Evolutionary conservation across 2,797 vertebrate species (phyloP).

Genomic region (Manis javanica): DNA sequence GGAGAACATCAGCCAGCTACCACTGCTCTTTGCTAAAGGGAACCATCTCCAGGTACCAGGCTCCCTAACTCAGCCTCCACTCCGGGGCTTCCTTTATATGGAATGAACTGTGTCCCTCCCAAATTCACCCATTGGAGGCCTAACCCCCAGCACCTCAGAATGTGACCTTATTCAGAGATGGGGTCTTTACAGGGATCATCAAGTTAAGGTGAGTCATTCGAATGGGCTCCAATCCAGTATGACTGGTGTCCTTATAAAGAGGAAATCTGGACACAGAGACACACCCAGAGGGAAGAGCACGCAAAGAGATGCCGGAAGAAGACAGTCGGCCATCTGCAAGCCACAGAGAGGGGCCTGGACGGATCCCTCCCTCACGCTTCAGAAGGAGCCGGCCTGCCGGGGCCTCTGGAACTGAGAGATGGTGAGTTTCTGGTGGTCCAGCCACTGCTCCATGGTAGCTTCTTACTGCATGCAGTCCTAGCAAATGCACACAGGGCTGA

Average conservation of each 20-base stretch:
- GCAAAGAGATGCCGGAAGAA: neutral
- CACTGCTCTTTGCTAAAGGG: neutral
- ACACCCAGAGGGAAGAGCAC: accelerated
- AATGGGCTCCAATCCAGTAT: neutral
- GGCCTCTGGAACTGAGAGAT: neutral
- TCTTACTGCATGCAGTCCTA: neutral
- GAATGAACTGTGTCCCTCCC: too few relatives aligned
- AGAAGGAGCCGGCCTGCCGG: neutral
- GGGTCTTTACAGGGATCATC: neutral
- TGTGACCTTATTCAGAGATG: neutral
- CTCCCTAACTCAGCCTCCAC: neutral
- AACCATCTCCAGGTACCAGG: neutral
- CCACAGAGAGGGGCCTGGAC: neutral
- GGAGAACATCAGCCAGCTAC: neutral
- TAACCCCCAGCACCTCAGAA: neutral
- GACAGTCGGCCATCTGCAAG: neutral
- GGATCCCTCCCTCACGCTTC: neutral
- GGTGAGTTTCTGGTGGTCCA: neutral
- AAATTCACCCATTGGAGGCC: neutral
- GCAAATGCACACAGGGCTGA: accelerated
- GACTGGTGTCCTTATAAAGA: neutral
- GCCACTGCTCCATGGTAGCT: neutral
- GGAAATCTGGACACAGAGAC: neutral
- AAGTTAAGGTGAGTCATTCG: neutral
- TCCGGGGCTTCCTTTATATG: neutral